These are phyloP conservation scores for Moxostoma hubbsi DNA, from an alignment of 2,797 vertebrate species.

Conservation along the genomic window DNA sequence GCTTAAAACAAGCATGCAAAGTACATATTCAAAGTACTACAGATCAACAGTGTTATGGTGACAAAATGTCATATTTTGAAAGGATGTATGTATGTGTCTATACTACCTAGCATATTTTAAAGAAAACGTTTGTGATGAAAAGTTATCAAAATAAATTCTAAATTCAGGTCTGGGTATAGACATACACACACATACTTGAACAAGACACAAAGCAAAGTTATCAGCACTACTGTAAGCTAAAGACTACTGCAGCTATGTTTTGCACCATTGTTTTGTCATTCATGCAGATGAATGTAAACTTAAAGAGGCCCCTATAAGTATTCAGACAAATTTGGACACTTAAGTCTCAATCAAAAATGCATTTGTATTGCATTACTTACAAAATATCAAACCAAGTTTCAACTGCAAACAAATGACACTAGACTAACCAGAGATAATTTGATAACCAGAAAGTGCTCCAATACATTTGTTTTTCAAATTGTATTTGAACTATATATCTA, in stretches of 20 bases:
- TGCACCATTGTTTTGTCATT: slow-evolving; percentile 72
- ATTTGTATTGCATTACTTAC: too few species aligned
- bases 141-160: not conserved
- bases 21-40: slow-evolving; percentile 67
- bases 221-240: slow-evolving; percentile 75
- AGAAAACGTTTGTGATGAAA: not conserved
- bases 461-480: too few species aligned
- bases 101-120: slow-evolving; percentile 13
- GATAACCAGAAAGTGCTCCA: too few species aligned
- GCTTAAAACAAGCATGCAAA: slow-evolving; percentile 86
- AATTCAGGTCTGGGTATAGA: slow-evolving; percentile 37
- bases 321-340: too few species aligned
- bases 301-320: too few species aligned
- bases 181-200: slow-evolving; percentile 49
- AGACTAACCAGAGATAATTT: too few species aligned
- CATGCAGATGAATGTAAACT: slow-evolving; percentile 77
- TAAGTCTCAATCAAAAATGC: too few species aligned
- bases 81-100: slow-evolving; percentile 23
- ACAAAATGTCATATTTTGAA: slow-evolving; percentile 13
- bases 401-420: too few species aligned
- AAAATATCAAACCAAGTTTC: too few species aligned
- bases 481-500: too few species aligned
- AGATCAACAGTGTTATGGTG: slow-evolving; percentile 31
- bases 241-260: slow-evolving; percentile 71
- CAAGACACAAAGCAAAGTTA: slow-evolving; percentile 66